Conservation (phyloP, 2,797 vertebrate species). For the Lutra lutra region DNA sequence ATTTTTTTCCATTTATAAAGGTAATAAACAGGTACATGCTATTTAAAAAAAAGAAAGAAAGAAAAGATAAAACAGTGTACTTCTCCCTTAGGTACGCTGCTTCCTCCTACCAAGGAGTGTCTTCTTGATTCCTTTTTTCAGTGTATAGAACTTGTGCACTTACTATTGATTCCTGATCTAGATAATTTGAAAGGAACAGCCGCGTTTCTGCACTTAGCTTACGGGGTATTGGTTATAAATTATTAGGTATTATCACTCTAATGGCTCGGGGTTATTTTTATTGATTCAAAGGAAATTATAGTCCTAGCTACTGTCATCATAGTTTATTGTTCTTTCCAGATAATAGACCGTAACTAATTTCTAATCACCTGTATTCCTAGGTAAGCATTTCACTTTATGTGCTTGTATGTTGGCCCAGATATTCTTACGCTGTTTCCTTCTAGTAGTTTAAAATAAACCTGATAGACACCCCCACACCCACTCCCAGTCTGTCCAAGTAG, state of each 20-base stretch:
- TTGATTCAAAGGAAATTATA: background rate
- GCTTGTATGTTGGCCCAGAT: conserved; percentile 60
- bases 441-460: conserved; percentile 63
- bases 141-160: background rate
- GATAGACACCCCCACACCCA: background rate
- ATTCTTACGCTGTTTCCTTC: conserved; percentile 15
- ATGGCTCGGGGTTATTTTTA: conserved; percentile 8
- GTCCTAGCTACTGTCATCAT: background rate
- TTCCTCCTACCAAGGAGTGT: background rate
- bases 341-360: conserved; percentile 76
- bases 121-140: background rate
- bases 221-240: conserved; percentile 37
- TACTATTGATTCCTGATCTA: background rate
- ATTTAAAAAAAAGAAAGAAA: background rate
- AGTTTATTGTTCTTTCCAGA: conserved; percentile 60
- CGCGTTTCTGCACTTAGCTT: background rate
- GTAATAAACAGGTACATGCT: background rate
- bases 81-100: background rate
- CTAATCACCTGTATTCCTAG: conserved; percentile 69
- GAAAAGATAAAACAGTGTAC: background rate
- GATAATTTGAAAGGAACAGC: background rate
- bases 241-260: background rate
- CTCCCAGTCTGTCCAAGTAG: background rate
- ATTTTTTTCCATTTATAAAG: background rate
- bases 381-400: conserved; percentile 71